phyloP scores from a whole-genome alignment of 2,113 vertebrate species.

The Blennius ocellaris region DNA sequence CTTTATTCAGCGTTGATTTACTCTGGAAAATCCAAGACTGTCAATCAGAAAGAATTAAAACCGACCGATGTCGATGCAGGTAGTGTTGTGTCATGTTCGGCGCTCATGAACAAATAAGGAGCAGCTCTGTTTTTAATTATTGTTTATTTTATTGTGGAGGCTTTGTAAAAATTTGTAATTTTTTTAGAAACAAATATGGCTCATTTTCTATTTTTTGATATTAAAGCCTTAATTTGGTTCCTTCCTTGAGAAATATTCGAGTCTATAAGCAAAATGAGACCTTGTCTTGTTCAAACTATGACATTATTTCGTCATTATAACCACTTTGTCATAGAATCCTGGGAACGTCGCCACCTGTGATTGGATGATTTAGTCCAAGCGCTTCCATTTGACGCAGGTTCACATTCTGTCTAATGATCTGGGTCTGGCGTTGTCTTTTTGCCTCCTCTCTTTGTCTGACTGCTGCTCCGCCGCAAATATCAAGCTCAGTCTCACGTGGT shows the following conservation, averaged over 20 bases:
- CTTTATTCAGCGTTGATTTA: too few relatives aligned
- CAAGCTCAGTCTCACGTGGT: conserved; percentile 70
- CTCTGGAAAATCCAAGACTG: too few relatives aligned
- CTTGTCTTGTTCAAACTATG: background rate
- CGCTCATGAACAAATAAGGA: too few relatives aligned
- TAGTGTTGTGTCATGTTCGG: too few relatives aligned
- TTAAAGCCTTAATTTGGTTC: background rate
- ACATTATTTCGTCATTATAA: conserved; percentile 22
- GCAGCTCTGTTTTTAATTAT: too few relatives aligned
- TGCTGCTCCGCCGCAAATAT: conserved; percentile 74
- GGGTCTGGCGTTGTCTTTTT: conserved; percentile 14
- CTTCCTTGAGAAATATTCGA: background rate
- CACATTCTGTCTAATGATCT: conserved; percentile 27
- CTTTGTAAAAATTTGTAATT: too few relatives aligned
- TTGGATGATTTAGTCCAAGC: conserved; percentile 25
- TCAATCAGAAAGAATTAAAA: too few relatives aligned
- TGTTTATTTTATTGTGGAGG: too few relatives aligned
- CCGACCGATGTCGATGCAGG: too few relatives aligned
- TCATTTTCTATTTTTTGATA: too few relatives aligned
- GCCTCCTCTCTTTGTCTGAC: conserved; percentile 8
- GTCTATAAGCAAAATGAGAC: too few relatives aligned
- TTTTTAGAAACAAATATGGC: too few relatives aligned
- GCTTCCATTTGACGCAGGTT: conserved; percentile 40
- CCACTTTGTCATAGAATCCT: conserved; percentile 24
- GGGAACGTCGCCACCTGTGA: background rate